Percentiles rank a stretch among this genome's conserved stretches.
Conservation (phyloP, 2,888 invertebrate genomes). For the Pheosia tremula region DNA sequence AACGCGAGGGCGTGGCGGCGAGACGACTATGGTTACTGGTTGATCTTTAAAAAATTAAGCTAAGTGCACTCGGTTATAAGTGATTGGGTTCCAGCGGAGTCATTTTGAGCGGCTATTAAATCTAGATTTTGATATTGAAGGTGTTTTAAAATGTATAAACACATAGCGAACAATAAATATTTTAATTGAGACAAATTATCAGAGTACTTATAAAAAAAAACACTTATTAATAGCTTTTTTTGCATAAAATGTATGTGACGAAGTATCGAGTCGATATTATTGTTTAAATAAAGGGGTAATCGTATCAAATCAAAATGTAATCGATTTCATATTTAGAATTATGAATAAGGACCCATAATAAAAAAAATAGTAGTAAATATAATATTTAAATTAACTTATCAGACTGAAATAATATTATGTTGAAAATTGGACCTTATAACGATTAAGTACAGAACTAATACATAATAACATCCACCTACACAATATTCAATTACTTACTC, state of each 20-base stretch:
- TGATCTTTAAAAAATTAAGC: constrained; percentile 66
- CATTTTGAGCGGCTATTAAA: not conserved
- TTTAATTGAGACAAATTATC: too few species aligned
- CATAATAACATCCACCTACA: not conserved
- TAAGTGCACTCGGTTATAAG: constrained; percentile 22
- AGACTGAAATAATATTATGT: not conserved
- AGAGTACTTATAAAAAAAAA: too few species aligned
- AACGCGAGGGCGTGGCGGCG: constrained; percentile 68
- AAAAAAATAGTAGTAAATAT: not conserved
- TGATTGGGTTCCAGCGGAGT: constrained; percentile 25
- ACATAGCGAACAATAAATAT: too few species aligned
- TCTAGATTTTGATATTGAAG: not conserved
- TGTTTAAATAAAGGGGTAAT: too few species aligned
- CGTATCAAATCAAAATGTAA: too few species aligned
- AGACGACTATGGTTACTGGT: constrained; percentile 53
- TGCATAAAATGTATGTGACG: too few species aligned
- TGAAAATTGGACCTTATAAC: not conserved
- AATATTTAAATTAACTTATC: not conserved
- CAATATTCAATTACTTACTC: not conserved
- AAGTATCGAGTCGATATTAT: too few species aligned
- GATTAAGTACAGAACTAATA: not conserved
- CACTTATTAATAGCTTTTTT: too few species aligned
- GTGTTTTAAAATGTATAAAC: too few species aligned
- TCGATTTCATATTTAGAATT: too few species aligned
- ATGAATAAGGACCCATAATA: too few species aligned